phyloP scores from a whole-genome alignment of 2,888 invertebrate species.

The Pachymerium ferrugineum region DNA sequence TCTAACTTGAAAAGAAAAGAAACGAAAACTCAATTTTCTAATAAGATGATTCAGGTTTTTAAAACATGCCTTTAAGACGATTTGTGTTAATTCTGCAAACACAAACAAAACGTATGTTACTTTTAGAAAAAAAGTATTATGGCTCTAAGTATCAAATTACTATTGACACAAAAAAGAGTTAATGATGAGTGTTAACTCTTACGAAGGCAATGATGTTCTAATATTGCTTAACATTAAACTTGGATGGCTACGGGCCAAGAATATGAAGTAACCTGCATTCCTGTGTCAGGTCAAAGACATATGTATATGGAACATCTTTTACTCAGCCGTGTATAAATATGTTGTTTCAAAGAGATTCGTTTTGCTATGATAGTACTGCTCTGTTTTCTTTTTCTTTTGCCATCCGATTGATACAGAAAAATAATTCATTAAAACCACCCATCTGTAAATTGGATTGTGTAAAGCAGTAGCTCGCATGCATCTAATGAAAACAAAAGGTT shows the following conservation, averaged over 20 bases:
- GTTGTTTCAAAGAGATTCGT: not conserved
- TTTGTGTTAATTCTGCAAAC: not conserved
- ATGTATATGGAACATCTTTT: slow-evolving; percentile 27
- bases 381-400: not conserved
- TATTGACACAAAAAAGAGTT: slow-evolving; percentile 1
- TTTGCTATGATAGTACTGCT: slow-evolving; percentile 5
- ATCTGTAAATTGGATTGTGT: not conserved
- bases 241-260: slow-evolving; percentile 23
- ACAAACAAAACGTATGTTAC: too few relatives aligned
- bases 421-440: not conserved
- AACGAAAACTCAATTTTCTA: too few relatives aligned
- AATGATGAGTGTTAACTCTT: not conserved
- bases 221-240: slow-evolving; percentile 25
- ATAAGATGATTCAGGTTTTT: too few relatives aligned
- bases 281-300: slow-evolving; percentile 23
- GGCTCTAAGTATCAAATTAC: not conserved
- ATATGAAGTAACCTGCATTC: slow-evolving; percentile 25
- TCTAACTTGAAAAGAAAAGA: not conserved
- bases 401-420: not conserved
- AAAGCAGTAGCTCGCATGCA: not conserved
- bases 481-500: not conserved
- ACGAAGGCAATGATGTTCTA: slow-evolving; percentile 5
- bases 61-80: not conserved
- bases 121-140: too few relatives aligned
- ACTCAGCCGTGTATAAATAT: slow-evolving; percentile 10